phyloP scores from a whole-genome alignment of 2,797 vertebrate species.

The Oreochromis mossambicus region DNA sequence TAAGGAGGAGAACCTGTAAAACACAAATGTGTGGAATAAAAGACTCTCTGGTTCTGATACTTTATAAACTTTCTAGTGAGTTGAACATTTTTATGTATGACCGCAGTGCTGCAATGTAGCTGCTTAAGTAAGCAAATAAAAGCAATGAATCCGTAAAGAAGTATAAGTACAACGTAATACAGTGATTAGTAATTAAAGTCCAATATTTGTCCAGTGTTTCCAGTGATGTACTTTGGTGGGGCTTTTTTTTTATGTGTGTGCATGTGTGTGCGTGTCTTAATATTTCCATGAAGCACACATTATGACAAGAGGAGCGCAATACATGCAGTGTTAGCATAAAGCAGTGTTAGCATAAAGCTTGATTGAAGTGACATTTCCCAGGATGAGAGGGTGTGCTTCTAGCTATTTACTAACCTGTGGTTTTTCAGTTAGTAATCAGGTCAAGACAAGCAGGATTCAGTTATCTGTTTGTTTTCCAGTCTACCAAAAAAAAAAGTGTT shows the following conservation, averaged over 20 bases:
- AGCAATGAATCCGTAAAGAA: neutral
- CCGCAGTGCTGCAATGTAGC: neutral
- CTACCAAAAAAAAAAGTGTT: conserved; percentile 45
- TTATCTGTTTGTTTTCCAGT: conserved; percentile 24
- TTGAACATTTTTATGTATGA: neutral
- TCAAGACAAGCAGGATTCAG: conserved; percentile 35
- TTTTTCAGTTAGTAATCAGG: conserved; percentile 46
- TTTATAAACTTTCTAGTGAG: neutral
- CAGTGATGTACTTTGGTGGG: neutral
- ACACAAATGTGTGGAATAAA: too few relatives aligned
- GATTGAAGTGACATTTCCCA: conserved; percentile 20
- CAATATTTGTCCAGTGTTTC: neutral
- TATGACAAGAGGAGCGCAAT: neutral
- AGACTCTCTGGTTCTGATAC: neutral
- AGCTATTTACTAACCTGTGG: conserved; percentile 25
- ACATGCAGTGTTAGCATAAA: neutral
- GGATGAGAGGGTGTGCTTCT: neutral
- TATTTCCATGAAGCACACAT: neutral
- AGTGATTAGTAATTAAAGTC: neutral
- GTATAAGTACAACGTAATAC: neutral
- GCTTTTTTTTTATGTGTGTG: neutral
- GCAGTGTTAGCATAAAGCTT: neutral
- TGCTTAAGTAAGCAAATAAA: neutral
- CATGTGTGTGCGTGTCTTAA: neutral
- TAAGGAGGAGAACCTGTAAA: neutral